phyloP scores from a whole-genome alignment of 2,113 vertebrate species.

The Pedionomus torquatus region DNA sequence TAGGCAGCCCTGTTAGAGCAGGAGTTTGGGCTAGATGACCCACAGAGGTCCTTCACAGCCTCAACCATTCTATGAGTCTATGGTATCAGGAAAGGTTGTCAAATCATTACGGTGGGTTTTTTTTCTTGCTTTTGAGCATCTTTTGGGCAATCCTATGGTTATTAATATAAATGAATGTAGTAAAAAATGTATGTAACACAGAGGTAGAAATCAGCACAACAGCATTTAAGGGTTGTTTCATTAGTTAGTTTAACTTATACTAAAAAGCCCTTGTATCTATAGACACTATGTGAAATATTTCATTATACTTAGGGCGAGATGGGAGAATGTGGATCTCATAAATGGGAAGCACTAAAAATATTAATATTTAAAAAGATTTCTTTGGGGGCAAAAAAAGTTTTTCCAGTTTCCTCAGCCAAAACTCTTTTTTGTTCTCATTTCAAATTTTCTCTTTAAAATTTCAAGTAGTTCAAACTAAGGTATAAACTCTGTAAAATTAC shows the following conservation, averaged over 20 bases:
- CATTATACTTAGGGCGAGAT: neutral
- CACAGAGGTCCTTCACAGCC: neutral
- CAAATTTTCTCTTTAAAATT: neutral
- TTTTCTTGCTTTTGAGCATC: no score
- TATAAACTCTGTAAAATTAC: neutral
- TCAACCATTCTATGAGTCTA: neutral
- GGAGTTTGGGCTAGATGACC: neutral
- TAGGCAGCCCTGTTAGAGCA: neutral
- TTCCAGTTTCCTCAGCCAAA: accelerated
- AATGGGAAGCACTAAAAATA: neutral
- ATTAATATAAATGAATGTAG: neutral
- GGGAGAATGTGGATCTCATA: neutral
- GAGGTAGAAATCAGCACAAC: neutral
- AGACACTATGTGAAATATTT: neutral
- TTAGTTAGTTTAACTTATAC: neutral
- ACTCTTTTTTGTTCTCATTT: neutral
- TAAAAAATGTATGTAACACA: neutral
- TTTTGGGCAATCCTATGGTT: neutral
- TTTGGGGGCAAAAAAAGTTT: accelerated
- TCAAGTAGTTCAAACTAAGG: neutral
- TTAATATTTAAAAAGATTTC: accelerated
- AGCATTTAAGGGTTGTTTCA: neutral
- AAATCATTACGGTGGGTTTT: neutral
- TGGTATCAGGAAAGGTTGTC: neutral
- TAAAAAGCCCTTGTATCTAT: neutral